A percentile compares a stretch with the other conserved stretches of the same genome.
Evolutionary conservation across 2,797 vertebrate species (phyloP).

Genomic region (Atherinosoma microstoma): DNA sequence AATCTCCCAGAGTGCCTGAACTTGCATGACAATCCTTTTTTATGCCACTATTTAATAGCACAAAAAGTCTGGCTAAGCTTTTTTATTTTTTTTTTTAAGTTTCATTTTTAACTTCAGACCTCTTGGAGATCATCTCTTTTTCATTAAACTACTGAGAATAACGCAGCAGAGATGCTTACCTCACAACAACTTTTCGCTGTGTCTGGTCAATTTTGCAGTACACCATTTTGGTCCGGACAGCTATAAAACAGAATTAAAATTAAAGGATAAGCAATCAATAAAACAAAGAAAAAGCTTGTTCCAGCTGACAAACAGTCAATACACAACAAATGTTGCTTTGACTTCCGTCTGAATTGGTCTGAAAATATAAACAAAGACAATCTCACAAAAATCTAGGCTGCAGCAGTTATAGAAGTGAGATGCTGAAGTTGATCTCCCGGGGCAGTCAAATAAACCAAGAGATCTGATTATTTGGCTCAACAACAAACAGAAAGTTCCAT

Average conservation of each 20-base stretch:
- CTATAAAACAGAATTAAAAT: conserved; percentile 71
- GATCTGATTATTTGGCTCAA: neutral
- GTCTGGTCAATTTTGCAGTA: conserved; percentile 99
- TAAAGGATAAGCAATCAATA: neutral
- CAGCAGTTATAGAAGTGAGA: neutral
- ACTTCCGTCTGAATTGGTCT: neutral
- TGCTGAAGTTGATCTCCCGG: neutral
- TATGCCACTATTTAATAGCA: too few relatives aligned
- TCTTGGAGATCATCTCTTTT: neutral
- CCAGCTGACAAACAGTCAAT: neutral
- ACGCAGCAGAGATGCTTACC: conserved; percentile 81
- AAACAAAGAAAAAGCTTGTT: neutral
- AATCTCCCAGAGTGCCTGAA: too few relatives aligned
- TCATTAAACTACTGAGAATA: neutral
- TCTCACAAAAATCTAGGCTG: neutral
- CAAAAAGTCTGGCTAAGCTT: too few relatives aligned
- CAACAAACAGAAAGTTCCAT: neutral
- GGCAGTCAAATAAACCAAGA: too few relatives aligned
- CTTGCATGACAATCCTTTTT: too few relatives aligned
- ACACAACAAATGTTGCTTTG: neutral
- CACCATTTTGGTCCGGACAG: conserved; percentile 98
- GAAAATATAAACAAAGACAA: neutral
- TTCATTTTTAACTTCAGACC: neutral
- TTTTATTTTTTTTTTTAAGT: too few relatives aligned
- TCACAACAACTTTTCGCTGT: conserved; percentile 96